Evolutionary conservation across 2,888 invertebrate genomes (phyloP).

Genomic region (Eurois occulta): DNA sequence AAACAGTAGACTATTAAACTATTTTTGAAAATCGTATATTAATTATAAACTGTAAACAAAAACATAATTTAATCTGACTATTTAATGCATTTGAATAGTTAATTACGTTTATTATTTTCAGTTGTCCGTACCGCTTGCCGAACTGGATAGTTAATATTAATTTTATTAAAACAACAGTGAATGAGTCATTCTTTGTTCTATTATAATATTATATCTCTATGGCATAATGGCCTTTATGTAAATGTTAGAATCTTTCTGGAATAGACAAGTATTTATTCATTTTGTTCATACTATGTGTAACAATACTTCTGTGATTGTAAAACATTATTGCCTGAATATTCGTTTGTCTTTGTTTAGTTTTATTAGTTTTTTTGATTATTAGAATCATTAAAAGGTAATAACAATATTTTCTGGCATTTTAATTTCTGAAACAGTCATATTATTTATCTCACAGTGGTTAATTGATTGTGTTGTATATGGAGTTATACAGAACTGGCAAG

Average conservation of each 20-base stretch:
- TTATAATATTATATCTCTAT: slow-evolving; percentile 65
- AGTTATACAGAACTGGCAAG: slow-evolving; percentile 29
- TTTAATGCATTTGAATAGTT: slow-evolving; percentile 61
- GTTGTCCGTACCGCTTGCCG: slow-evolving; percentile 78
- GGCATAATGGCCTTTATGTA: slow-evolving; percentile 66
- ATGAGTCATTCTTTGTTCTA: slow-evolving; percentile 74
- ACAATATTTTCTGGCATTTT: slow-evolving; percentile 60
- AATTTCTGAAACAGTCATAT: slow-evolving; percentile 55
- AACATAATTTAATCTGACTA: slow-evolving; percentile 47
- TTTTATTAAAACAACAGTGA: slow-evolving; percentile 73
- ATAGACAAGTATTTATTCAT: slow-evolving; percentile 68
- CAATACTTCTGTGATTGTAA: slow-evolving; percentile 82
- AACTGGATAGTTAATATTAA: slow-evolving; percentile 76
- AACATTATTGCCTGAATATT: slow-evolving; percentile 77
- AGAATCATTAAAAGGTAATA: slow-evolving; percentile 66
- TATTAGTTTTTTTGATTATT: slow-evolving; percentile 68
- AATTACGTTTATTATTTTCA: slow-evolving; percentile 60
- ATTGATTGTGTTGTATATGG: slow-evolving; percentile 25
- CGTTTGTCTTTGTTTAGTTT: slow-evolving; percentile 74
- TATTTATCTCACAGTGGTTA: slow-evolving; percentile 37
- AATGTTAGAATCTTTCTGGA: slow-evolving; percentile 70
- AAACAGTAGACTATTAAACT: slow-evolving; percentile 64
- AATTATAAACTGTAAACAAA: slow-evolving; percentile 53
- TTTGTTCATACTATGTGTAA: slow-evolving; percentile 69
- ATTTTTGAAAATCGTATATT: slow-evolving; percentile 63